Evolutionary conservation across 2,888 invertebrate species (phyloP), one percentile per base, ranked within the genome.

Genomic region (Dyspetes luteomarginatus): DNA sequence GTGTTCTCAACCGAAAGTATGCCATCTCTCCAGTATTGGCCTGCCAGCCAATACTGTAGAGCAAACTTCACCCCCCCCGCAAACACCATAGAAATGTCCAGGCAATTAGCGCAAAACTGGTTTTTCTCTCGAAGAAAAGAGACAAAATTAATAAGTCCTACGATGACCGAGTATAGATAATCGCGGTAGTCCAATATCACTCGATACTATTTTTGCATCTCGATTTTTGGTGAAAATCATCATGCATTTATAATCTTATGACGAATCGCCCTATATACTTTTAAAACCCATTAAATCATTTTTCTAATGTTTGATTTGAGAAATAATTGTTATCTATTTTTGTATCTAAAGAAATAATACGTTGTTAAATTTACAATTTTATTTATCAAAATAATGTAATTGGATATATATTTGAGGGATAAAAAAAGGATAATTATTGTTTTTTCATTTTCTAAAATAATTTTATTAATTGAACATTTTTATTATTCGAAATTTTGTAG

Each of bases 401-500:
- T n/a, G n/a, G n/a, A n/a, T 19, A 17, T n/a, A 4, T 15, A 48
- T 48, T 48, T 36, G 5, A 15, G 5, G 15, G 19, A 45, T 36
- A 2, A 36, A 41, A 22, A 2, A 7, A 22, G 9, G 9, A 7
- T 26, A 1, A n/a, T 28, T 4, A 28, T 48, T 28, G 15, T 45
- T 15, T 28, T 26, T 56, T 52, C 26, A 52, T 2, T 56, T 36
- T 7, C 15, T 22, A 30, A 1, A 48, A n/a, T n/a, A n/a, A n/a
- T n/a, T n/a, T n/a, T n/a, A n/a, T n/a, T n/a, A n/a, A n/a, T n/a
- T 24, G 0, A 56, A 41, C 4, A 22, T 30, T 9, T 36, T 65
- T 43, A 56, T 28, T 41, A 30, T 77, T 81, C 17, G 19, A 24
- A 30, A 52, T 71, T 36, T 85, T 87, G 17, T 92, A 95, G 98